Base-by-base conservation (phyloP, 2,797 vertebrate genomes). In the Caiman crocodilus region DNA sequence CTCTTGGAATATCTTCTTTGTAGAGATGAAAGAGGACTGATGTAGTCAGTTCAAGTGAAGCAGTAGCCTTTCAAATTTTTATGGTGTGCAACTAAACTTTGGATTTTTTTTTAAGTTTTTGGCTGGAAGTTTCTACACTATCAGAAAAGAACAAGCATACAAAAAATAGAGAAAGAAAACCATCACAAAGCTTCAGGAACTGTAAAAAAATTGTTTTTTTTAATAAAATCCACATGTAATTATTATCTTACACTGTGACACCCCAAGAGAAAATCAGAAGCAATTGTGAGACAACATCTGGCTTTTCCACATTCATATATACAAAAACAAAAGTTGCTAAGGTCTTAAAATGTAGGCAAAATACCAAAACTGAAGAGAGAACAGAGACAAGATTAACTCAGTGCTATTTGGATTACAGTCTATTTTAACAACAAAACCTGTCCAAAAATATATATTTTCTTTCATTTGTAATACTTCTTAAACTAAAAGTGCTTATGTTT, bases 241-340 rank as follows among this genome's bases (percentile, higher is more conserved):
- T 75, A 85, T 69, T 58, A 90, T 91, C 89, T 95, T 94, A 92
- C 60, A 82, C 60, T 30, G 8, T 78, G 78, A 83, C 28, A 57
- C 35, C 76, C 84, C 84, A 32, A 2, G 28, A 92, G 69, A 93
- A 50, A 95, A 95, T 94, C 94, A 95, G 89, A 85, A 85, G 67
- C 83, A 82, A 79, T 94, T 96, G 93, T 96, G 88, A 91, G 93
- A 76, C 50, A 94, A 90, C 82, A 94, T 87, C 92, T 93, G 91
- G 60, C 82, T 93, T 58, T 94, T 90, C 82, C 82, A 87, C 88
- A 95, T 28, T 82, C 58, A 67, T 60, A 79, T 21, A 85, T 80
- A 20, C 28, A 55, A 82, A 94, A 89, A 56, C 78, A 89, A 95
- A 95, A 89, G 82, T 63, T 65, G 69, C 57, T 74, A 67, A 90